Evolutionary conservation across 2,888 invertebrate species (phyloP).

Genomic region (Nephrotoma flavescens): DNA sequence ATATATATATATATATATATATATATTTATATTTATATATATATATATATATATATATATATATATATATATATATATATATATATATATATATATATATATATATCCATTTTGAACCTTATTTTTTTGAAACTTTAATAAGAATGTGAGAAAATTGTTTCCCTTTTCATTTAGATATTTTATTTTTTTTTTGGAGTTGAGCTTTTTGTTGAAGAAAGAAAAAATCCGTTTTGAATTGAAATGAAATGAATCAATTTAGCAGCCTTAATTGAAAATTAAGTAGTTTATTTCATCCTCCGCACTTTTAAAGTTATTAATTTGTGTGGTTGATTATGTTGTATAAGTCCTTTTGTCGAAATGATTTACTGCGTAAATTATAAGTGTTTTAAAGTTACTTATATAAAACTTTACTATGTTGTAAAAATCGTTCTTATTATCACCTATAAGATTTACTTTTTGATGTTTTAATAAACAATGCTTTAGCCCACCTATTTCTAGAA

Average conservation of each 20-base stretch:
- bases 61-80: too few relatives aligned
- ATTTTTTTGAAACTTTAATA: neutral
- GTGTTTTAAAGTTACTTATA: too few relatives aligned
- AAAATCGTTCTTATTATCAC: too few relatives aligned
- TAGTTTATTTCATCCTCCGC: neutral
- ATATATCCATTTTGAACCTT: neutral
- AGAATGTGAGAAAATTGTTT: neutral
- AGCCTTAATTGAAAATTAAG: neutral
- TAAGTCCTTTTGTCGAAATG: neutral
- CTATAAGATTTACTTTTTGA: too few relatives aligned
- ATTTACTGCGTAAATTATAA: too few relatives aligned
- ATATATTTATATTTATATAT: too few relatives aligned
- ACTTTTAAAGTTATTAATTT: neutral
- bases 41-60: too few relatives aligned
- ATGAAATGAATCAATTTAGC: neutral
- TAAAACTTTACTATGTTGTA: too few relatives aligned
- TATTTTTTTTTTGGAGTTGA: neutral
- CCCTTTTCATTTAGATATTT: neutral
- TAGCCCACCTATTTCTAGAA: too few relatives aligned
- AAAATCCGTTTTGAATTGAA: neutral
- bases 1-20: too few relatives aligned
- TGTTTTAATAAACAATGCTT: too few relatives aligned
- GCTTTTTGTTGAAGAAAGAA: neutral
- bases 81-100: too few relatives aligned
- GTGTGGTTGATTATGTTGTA: neutral